Evolutionary conservation across 2,888 invertebrate species (phyloP).

Genomic region (Andrena flavipes): DNA sequence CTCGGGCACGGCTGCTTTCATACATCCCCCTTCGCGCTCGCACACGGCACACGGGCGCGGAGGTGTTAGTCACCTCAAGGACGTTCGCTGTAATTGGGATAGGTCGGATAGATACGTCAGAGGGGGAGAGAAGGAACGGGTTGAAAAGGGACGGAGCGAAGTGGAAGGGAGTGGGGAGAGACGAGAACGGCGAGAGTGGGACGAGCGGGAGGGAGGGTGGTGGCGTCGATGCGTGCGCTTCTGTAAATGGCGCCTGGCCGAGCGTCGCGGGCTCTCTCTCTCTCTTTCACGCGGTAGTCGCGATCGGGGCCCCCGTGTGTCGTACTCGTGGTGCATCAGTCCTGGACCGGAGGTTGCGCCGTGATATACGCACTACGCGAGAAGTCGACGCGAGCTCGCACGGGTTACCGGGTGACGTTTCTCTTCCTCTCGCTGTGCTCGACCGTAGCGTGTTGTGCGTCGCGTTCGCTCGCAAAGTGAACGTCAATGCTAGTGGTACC

Average conservation of each 20-base stretch:
- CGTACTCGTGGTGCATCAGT: slow-evolving; percentile 59
- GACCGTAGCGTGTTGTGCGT: slow-evolving; percentile 46
- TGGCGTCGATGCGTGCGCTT: slow-evolving; percentile 74
- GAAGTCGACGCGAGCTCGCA: slow-evolving; percentile 31
- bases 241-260: slow-evolving; percentile 79
- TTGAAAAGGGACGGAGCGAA: slow-evolving; percentile 8
- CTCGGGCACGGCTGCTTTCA: slow-evolving; percentile 46
- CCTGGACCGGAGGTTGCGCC: slow-evolving; percentile 58
- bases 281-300: slow-evolving; percentile 54
- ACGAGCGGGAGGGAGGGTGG: slow-evolving; percentile 23
- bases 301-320: slow-evolving; percentile 51
- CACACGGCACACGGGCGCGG: slow-evolving; percentile 53
- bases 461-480: slow-evolving; percentile 52
- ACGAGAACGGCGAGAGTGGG: slow-evolving; percentile 23
- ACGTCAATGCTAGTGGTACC: slow-evolving; percentile 67
- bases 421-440: slow-evolving; percentile 3
- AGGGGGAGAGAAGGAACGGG: slow-evolving; percentile 19
- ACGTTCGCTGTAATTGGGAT: slow-evolving; percentile 83
- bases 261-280: slow-evolving; percentile 73
- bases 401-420: slow-evolving; percentile 43
- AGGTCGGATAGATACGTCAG: slow-evolving; percentile 79
- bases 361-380: slow-evolving; percentile 26
- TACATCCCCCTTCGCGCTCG: slow-evolving; percentile 66
- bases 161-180: background rate
- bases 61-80: slow-evolving; percentile 82